These are phyloP conservation scores for Lagodon rhomboides DNA, from an alignment of 2,797 vertebrate species.

Conservation along the genomic window DNA sequence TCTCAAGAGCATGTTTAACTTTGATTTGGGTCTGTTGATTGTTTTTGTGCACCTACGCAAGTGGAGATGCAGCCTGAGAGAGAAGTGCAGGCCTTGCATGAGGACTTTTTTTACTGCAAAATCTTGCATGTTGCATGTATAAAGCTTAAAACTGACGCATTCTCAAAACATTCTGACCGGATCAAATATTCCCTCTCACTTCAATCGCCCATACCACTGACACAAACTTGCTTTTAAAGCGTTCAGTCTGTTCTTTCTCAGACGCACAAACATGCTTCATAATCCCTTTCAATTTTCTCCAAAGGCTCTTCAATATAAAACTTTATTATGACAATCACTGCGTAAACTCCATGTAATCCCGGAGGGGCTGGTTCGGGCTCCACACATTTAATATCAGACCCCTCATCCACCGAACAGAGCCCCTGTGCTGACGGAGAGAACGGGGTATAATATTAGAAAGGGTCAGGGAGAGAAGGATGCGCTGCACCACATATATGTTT, in stretches of 20 bases:
- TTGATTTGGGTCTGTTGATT: conserved; percentile 57
- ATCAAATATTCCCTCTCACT: background rate
- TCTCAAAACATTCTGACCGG: background rate
- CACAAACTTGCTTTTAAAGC: conserved; percentile 1
- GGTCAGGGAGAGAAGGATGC: conserved; percentile 38
- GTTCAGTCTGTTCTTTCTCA: conserved; percentile 5
- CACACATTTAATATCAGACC: conserved; percentile 44
- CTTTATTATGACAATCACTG: conserved; percentile 49
- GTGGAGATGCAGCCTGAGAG: conserved; percentile 10
- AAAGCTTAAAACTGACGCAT: background rate
- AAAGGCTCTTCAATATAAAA: conserved; percentile 53
- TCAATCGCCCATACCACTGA: background rate
- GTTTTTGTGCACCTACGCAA: conserved; percentile 26
- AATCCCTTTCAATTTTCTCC: conserved; percentile 46
- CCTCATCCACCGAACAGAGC: conserved; percentile 32
- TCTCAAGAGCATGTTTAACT: conserved; percentile 48
- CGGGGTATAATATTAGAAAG: conserved; percentile 42
- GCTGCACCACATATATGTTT: conserved; percentile 28
- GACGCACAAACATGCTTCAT: conserved; percentile 15
- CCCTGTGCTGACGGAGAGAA: conserved; percentile 8
- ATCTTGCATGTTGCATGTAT: background rate
- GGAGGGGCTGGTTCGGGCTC: conserved; percentile 19
- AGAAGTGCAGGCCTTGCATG: background rate
- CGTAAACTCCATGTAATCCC: conserved; percentile 46
- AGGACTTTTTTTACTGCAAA: conserved; percentile 7